These are phyloP conservation scores for Melanchra persicariae DNA, from an alignment of 2,888 invertebrate genomes.

Conservation along the genomic window DNA sequence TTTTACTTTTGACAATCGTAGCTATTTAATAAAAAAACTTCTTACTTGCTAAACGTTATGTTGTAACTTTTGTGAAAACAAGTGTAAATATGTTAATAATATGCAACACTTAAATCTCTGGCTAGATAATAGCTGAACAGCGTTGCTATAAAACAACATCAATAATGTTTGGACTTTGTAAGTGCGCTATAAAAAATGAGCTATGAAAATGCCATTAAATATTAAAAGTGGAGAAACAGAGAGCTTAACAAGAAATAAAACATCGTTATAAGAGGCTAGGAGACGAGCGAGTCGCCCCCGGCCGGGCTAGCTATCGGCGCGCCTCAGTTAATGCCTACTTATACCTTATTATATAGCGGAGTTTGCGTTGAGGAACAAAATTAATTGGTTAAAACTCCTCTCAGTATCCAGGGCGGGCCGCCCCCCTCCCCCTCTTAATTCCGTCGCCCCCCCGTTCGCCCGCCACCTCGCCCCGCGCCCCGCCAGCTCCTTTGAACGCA, in stretches of 20 bases:
- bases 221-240: slow-evolving; percentile 91
- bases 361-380: slow-evolving; percentile 92
- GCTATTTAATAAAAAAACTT: neutral
- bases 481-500: slow-evolving; percentile 90
- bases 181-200: slow-evolving; percentile 90
- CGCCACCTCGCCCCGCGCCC: slow-evolving; percentile 77
- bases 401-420: slow-evolving; percentile 90
- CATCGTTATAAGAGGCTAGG: slow-evolving; percentile 89
- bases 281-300: slow-evolving; percentile 85
- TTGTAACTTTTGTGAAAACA: slow-evolving; percentile 14
- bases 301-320: slow-evolving; percentile 89
- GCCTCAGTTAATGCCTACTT: slow-evolving; percentile 91
- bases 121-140: slow-evolving; percentile 59
- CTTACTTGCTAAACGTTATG: neutral
- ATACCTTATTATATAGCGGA: slow-evolving; percentile 91
- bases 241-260: slow-evolving; percentile 91
- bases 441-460: slow-evolving; percentile 79
- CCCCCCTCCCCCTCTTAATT: slow-evolving; percentile 88
- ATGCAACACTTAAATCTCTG: slow-evolving; percentile 68
- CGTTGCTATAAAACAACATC: slow-evolving; percentile 79
- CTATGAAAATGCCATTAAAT: slow-evolving; percentile 91
- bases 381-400: slow-evolving; percentile 92
- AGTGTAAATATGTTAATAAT: slow-evolving; percentile 56
- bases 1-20: neutral
- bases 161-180: slow-evolving; percentile 88